A percentile compares a stretch with the other conserved stretches of the same genome.
These are phyloP conservation scores for Merops nubicus DNA, from an alignment of 2,113 vertebrate species.

Conservation along the genomic window DNA sequence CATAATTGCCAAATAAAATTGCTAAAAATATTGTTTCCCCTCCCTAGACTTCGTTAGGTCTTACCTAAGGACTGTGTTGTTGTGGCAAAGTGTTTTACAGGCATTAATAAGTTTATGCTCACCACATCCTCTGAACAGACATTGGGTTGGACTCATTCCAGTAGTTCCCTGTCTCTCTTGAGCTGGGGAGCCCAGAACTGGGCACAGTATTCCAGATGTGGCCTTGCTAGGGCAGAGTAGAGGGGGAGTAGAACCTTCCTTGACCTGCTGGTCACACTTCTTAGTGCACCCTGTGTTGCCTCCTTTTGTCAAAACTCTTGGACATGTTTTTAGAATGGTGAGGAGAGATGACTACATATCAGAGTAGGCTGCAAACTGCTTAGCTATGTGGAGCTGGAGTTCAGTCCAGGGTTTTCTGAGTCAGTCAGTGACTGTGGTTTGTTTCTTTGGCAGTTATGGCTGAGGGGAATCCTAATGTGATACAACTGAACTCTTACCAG, in stretches of 20 bases:
- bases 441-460: background rate
- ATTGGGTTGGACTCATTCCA: no score
- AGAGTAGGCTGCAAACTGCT: background rate
- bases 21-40: background rate
- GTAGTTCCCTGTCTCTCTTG: no score
- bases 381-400: background rate
- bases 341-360: background rate
- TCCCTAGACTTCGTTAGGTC: background rate
- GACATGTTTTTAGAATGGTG: background rate
- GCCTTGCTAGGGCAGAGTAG: background rate
- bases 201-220: background rate
- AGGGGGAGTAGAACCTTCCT: background rate
- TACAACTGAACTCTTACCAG: background rate
- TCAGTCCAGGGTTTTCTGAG: background rate
- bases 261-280: background rate
- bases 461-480: background rate
- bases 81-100: background rate
- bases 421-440: background rate
- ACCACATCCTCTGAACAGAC: background rate
- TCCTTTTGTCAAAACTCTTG: background rate
- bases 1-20: background rate
- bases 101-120: background rate
- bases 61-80: background rate
- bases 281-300: background rate
- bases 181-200: no score